These are phyloP conservation scores for Myiagra hebetior DNA, from an alignment of 2,113 vertebrate species.

Conservation along the genomic window DNA sequence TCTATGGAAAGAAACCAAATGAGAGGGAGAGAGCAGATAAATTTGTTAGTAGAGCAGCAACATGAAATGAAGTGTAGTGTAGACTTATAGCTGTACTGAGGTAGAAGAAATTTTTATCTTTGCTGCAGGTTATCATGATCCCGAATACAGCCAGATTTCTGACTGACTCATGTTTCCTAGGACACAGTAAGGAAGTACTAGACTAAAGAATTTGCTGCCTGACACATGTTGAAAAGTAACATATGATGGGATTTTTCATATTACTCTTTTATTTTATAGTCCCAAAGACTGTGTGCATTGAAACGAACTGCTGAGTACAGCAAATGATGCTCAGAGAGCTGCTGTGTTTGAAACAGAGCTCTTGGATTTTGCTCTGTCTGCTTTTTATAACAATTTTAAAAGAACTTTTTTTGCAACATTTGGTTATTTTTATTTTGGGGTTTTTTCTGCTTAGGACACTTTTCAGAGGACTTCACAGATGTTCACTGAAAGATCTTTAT, in stretches of 20 bases:
- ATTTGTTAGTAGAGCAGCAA: not conserved
- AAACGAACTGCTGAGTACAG: slow-evolving; percentile 21
- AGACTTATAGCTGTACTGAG: not conserved
- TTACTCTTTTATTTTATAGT: not conserved
- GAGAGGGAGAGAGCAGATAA: not conserved
- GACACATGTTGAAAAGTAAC: not conserved
- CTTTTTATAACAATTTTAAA: not conserved
- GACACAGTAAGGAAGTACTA: not conserved
- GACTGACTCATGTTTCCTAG: not conserved
- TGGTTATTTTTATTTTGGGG: not conserved
- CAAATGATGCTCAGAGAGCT: not conserved
- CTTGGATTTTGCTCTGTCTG: not conserved
- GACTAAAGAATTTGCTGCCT: not conserved
- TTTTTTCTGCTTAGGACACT: not conserved
- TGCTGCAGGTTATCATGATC: not conserved
- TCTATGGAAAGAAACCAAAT: not conserved
- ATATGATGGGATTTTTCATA: not conserved
- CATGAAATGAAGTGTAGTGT: not conserved
- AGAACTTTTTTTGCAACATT: not conserved
- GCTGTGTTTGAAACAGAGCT: not conserved
- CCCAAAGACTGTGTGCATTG: not conserved
- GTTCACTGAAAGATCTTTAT: not conserved
- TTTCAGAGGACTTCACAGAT: not conserved
- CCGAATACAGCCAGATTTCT: not conserved
- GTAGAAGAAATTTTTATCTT: not conserved